Evolutionary conservation across 1,140 invertebrate genomes (phyloP), one percentile per base, ranked within the genome.

Genomic region (Parasteatoda tepidariorum): DNA sequence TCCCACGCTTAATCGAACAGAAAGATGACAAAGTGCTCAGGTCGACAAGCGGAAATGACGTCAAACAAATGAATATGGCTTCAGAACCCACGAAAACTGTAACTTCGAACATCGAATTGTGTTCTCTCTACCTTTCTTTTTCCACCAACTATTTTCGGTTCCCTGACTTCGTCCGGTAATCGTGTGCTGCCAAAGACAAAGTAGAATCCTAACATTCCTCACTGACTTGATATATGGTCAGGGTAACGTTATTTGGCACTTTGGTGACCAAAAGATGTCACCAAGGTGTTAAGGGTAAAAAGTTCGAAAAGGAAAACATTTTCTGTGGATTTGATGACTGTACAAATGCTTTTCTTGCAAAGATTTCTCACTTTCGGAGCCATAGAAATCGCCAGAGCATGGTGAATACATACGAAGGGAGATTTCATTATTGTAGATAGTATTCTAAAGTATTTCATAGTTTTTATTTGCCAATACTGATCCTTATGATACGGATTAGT

Each of bases 1-100:
- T 48, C 38, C 38, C 57, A 2, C 57, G 9, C n/a, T 59, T 59
- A 59, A 59, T 59, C 57, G 57, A 59, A 59, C 57, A 59, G 9
- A 59, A 59, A 59, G 57, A 59, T 59, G 57, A 59, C 57, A 26
- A 26, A 59, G 57, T 59, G 57, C n/a, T 59, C 18, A 59, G 24
- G 13, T 26, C 57, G 57, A 59, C 57, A 59, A 59, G n/a, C 57
- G 57, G 57, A 59, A 59, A 59, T 59, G 57, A 59, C 57, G 57
- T 22, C 57, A 13, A 59, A 59, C 18, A 59, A 59, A 59, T 59
- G 57, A 59, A 59, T 59, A 59, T 22, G n/a, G 57, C 57, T 18
- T 9, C 41, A 22, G 18, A 48, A 48, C 38, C 38, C 9, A 13
- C 38, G 9, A 48, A 48, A 48, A 48, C 9, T 18, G 38, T 48